Evolutionary conservation across 2,797 vertebrate species (phyloP), one percentile per base, ranked within the genome.

Genomic region (Zalophus californianus): DNA sequence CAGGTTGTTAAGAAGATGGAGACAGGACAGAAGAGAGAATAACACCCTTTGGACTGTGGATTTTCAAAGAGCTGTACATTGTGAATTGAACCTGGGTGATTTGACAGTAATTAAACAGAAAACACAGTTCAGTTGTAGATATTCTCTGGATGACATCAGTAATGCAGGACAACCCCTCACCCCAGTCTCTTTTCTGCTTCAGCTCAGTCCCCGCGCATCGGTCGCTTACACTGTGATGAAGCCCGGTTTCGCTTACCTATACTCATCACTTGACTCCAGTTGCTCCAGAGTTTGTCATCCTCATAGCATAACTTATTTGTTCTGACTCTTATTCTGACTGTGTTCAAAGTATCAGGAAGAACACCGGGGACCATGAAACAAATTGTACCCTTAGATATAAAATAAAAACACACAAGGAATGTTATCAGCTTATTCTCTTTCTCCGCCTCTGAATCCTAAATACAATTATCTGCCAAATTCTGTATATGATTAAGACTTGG

Each of bases 241-340:
- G 89, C 35, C 12, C 41, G 64, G 10, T 54, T 54, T 95, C 13
- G 86, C 98, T 99, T 98, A 99, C 99, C 98, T 91, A 98, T 98
- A 70, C 83, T 97, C 86, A 66, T 72, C 0, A 83, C 96, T 83
- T 98, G 66, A 25, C 98, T 99, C 99, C 98, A 99, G 48, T 98
- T 98, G 66, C 99, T 99, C n/a, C 68, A 97, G 29, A 98, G 48
- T 18, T 97, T 0, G 12, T 92, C 84, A 80, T 97, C 90, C 2
- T 97, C 97, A 70, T 94, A 98, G 92, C 98, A 98, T 5, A 89
- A 68, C 7, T 78, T 97, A 90, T 93, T 98, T 66, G 98, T 95
- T 96, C 95, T 97, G 73, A 96, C 97, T 97, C 97, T 97, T 90
- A 98, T 91, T 94, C 97, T 96, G 82, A 98, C 96, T 52, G 95